Evolutionary conservation across 2,797 vertebrate genomes (phyloP).

Genomic region (Catostomus latipinnis): DNA sequence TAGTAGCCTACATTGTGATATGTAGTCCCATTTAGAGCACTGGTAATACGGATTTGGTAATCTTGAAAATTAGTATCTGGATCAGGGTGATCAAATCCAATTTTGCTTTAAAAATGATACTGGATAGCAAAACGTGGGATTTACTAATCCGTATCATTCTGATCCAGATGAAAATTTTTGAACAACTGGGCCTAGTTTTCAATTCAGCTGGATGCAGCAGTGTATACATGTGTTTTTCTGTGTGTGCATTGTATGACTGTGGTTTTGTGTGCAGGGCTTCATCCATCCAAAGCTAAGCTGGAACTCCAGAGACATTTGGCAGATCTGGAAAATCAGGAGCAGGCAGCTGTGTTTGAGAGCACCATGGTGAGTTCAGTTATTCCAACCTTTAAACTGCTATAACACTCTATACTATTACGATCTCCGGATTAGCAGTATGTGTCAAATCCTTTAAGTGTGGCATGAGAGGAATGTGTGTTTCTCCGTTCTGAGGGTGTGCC

Average conservation of each 20-base stretch:
- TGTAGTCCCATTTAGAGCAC: too few relatives aligned
- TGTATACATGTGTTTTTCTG: constrained; percentile 4
- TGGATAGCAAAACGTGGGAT: too few relatives aligned
- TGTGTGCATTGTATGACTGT: constrained; percentile 22
- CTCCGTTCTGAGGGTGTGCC: constrained; percentile 42
- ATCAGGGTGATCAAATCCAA: too few relatives aligned
- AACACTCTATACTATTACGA: constrained; percentile 9
- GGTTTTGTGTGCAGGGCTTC: constrained; percentile 79
- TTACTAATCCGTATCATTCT: too few relatives aligned
- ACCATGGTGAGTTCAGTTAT: constrained; percentile 83
- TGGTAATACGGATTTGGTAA: too few relatives aligned
- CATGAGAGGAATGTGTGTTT: constrained; percentile 33
- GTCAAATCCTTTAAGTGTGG: constrained; percentile 28
- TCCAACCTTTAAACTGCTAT: constrained; percentile 7
- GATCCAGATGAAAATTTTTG: too few relatives aligned
- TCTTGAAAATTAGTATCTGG: too few relatives aligned
- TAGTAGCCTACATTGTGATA: too few relatives aligned
- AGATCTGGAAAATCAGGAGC: constrained; percentile 88
- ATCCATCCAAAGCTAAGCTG: constrained; percentile 90
- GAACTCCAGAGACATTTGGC: constrained; percentile 94
- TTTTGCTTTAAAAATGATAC: too few relatives aligned
- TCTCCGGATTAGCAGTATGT: constrained; percentile 25
- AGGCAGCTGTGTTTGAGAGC: constrained; percentile 91
- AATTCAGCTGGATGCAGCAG: neutral
- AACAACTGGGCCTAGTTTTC: neutral